Base-by-base conservation (phyloP, 2,888 invertebrate species). In the Junonia oenone region DNA sequence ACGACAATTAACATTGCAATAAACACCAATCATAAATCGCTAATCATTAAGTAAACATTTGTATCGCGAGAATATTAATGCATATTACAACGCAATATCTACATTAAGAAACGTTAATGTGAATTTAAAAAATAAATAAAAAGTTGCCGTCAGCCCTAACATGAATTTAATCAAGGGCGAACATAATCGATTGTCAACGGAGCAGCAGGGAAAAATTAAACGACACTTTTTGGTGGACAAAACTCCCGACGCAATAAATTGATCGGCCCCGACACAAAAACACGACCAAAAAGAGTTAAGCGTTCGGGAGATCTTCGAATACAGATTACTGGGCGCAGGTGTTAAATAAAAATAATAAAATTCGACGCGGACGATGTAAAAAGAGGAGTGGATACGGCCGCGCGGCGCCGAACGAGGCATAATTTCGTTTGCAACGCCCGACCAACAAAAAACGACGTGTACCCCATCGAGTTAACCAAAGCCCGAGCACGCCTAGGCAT, bases 301-400 rank as follows among this genome's bases (percentile, higher is more conserved):
- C 89, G 88, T 84, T 87, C 80, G 79, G 80, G 75, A 86, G 89
- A 89, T 90, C 84, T 84, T 83, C 80, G 83, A 81, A 83, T 80
- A 86, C 86, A 85, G 89, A 90, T 90, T 89, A 84, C 84, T 69
- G 81, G 77, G 80, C 81, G 89, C 89, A 89, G 89, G 89, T 90
- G 89, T 90, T 90, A 90, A 89, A 89, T 85, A 87, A 89, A 90
- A 90, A 90, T 89, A 90, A 90, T 86, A 89, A 88, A 88, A 81
- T 81, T 75, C 70, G 75, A 84, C 78, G 76, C 75, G 80, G 75
- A 71, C 76, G 76, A 74, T 56, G 68, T 75, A 88, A 88, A 88
- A 88, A 86, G 83, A 88, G 50, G 81, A 88, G 78, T 75, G 58
- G 65, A 69, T 64, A 76, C 84, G 84, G 82, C 85, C 80, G 86